Percentiles rank a stretch among this genome's conserved stretches.
These are phyloP conservation scores for Ischnura elegans DNA, from an alignment of 2,888 invertebrate species.

Conservation along the genomic window DNA sequence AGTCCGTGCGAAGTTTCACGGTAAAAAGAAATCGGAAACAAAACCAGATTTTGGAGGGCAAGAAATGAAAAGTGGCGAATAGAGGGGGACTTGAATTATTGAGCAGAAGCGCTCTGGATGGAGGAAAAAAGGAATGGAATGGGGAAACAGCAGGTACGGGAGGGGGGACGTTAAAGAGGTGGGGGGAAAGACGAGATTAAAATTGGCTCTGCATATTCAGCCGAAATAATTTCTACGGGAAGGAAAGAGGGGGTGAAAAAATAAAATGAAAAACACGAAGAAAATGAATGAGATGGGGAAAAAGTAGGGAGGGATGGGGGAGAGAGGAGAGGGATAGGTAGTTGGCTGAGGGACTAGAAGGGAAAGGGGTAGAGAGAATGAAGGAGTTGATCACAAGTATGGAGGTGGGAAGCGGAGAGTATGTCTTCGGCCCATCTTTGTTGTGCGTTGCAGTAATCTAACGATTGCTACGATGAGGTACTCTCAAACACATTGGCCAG, in stretches of 20 bases:
- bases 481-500: too few species aligned
- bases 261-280: constrained; percentile 15
- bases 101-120: neutral
- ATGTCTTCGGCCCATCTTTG: neutral
- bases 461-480: too few species aligned
- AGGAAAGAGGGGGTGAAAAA: neutral
- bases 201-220: constrained; percentile 67
- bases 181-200: constrained; percentile 44
- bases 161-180: too few species aligned
- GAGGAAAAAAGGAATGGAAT: neutral
- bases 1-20: neutral
- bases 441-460: too few species aligned
- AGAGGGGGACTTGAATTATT: constrained; percentile 11
- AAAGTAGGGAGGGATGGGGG: neutral
- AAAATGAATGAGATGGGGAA: constrained; percentile 15
- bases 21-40: neutral
- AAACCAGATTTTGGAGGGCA: neutral
- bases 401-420: neutral
- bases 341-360: neutral
- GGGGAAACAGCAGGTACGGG: neutral
- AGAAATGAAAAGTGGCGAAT: neutral
- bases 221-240: constrained; percentile 37
- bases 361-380: neutral
- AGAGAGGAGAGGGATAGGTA: neutral
- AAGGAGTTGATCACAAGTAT: neutral